phyloP scores from a whole-genome alignment of 2,888 invertebrate genomes.

The Drosophila ochracea region DNA sequence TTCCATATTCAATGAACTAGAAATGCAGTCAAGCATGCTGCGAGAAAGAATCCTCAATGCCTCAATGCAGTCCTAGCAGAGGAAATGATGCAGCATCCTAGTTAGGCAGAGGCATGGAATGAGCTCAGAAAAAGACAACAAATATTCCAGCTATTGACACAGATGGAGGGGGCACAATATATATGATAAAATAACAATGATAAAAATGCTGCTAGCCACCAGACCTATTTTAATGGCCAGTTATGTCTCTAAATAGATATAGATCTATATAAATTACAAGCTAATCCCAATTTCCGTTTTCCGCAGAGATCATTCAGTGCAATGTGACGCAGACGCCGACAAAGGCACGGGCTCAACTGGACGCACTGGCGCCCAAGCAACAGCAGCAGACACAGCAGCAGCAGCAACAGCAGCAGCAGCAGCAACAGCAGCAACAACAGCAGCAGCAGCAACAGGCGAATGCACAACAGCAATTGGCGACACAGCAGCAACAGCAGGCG shows the following conservation, averaged over 20 bases:
- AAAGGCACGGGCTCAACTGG: slow-evolving; percentile 86
- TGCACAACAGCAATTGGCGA: slow-evolving; percentile 59
- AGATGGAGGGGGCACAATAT: too few relatives aligned
- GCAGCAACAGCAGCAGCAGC: slow-evolving; percentile 51
- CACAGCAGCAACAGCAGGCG: slow-evolving; percentile 71
- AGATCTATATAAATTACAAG: background rate
- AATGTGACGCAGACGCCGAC: slow-evolving; percentile 83
- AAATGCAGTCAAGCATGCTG: background rate
- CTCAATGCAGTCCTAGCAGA: too few relatives aligned
- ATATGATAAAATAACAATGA: too few relatives aligned
- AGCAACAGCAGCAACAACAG: slow-evolving; percentile 53
- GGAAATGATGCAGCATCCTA: too few relatives aligned
- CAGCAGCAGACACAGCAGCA: slow-evolving; percentile 70
- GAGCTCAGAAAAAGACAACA: too few relatives aligned
- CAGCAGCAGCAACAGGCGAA: slow-evolving; percentile 66
- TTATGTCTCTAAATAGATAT: background rate
- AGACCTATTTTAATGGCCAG: background rate
- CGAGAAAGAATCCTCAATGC: too few relatives aligned
- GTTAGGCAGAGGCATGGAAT: too few relatives aligned
- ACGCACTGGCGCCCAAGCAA: slow-evolving; percentile 85
- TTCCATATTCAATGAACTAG: background rate
- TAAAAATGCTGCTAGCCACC: background rate
- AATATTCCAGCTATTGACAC: too few relatives aligned
- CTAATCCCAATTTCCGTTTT: slow-evolving; percentile 1
- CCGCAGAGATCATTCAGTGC: slow-evolving; percentile 84